Evolutionary conservation across 2,888 invertebrate genomes (phyloP).

Genomic region (Zelleria hepariella): DNA sequence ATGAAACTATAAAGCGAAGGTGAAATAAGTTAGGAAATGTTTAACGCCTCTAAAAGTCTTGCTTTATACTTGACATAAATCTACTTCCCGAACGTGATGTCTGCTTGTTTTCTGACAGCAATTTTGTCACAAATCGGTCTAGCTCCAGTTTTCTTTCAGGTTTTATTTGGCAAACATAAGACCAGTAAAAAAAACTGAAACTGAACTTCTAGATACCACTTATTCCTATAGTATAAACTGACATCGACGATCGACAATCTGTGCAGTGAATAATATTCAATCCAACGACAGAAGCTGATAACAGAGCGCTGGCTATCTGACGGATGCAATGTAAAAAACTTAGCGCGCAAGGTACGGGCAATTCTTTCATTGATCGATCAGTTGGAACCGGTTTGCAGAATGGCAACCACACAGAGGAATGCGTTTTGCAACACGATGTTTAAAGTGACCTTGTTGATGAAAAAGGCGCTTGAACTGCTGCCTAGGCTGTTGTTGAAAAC

Average conservation of each 20-base stretch:
- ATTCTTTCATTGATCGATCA: conserved; percentile 50
- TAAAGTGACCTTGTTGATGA: background rate
- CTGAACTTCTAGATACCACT: no score
- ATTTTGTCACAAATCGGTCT: no score
- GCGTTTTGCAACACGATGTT: background rate
- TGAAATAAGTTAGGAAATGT: no score
- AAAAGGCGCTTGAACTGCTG: background rate
- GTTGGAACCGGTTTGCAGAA: conserved; percentile 28
- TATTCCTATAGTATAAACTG: no score
- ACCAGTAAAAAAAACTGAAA: no score
- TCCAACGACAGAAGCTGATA: conserved; percentile 63
- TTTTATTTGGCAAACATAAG: no score
- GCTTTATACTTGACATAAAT: no score
- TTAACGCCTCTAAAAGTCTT: no score
- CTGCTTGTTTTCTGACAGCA: no score
- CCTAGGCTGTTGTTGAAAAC: background rate
- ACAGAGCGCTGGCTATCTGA: conserved; percentile 19
- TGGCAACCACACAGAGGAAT: background rate
- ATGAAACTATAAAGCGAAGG: no score
- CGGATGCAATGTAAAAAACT: conserved; percentile 6
- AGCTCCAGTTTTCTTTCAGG: no score
- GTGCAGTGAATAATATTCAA: conserved; percentile 60
- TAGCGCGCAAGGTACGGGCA: conserved; percentile 36
- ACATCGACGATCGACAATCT: conserved; percentile 44
- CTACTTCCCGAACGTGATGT: no score